phyloP scores from a whole-genome alignment of 2,797 vertebrate genomes.

The Monodelphis domestica region DNA sequence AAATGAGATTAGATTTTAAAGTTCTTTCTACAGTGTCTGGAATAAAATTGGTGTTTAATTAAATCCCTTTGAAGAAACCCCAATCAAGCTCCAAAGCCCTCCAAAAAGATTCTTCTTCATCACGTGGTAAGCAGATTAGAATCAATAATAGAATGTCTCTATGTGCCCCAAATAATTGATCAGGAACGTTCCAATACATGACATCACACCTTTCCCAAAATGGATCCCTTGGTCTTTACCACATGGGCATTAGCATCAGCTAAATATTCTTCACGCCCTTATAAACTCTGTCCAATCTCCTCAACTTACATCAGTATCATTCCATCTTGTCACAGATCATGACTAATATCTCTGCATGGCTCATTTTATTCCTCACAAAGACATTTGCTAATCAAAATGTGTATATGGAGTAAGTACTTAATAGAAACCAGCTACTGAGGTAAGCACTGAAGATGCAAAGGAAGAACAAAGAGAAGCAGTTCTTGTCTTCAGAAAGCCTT shows the following conservation, averaged over 20 bases:
- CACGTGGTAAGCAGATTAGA: background rate
- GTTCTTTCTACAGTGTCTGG: background rate
- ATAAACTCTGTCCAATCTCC: background rate
- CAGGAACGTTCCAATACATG: background rate
- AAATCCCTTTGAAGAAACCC: background rate
- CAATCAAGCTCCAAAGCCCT: background rate
- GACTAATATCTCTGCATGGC: background rate
- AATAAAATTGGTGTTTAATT: background rate
- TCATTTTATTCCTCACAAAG: background rate
- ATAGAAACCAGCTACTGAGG: background rate
- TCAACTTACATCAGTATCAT: background rate
- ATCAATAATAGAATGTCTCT: background rate
- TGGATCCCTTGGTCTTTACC: background rate
- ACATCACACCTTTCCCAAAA: background rate
- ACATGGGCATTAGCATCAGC: background rate
- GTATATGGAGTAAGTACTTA: background rate
- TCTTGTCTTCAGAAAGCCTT: background rate
- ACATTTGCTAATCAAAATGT: background rate
- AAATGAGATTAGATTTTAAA: background rate
- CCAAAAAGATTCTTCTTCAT: background rate
- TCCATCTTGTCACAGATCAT: background rate
- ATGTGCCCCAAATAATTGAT: background rate
- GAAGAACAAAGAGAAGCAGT: background rate
- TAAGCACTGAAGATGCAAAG: background rate
- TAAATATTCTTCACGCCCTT: background rate